Conservation (phyloP, 1,140 invertebrate species). For the Magallana angulata region DNA sequence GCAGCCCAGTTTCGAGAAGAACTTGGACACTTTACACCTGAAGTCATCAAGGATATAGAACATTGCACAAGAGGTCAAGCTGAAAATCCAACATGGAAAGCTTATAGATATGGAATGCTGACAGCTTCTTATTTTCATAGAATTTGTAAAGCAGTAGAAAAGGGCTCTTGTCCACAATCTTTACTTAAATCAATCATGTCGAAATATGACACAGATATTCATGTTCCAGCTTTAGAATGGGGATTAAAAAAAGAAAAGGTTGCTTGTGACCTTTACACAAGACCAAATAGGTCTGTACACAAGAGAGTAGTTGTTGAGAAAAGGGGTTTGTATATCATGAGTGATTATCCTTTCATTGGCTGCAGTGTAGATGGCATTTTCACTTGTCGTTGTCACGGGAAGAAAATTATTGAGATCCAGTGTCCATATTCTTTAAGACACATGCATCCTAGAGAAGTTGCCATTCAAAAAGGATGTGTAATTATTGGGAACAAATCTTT, state of each 20-base stretch:
- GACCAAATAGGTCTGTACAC: background rate
- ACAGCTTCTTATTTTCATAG: conserved; percentile 48
- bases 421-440: conserved; percentile 15
- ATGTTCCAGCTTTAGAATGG: conserved; percentile 29
- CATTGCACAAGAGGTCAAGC: conserved; percentile 32
- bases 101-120: conserved; percentile 20
- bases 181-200: conserved; percentile 20
- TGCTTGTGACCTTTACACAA: conserved; percentile 36
- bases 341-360: conserved; percentile 36
- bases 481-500: background rate
- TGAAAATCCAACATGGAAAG: conserved; percentile 35
- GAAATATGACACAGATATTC: conserved; percentile 1
- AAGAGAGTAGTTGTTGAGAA: background rate
- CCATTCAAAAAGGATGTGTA: conserved; percentile 36
- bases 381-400: conserved; percentile 37
- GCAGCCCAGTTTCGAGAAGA: conserved; percentile 13
- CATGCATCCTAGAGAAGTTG: conserved; percentile 43
- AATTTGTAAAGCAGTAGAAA: background rate
- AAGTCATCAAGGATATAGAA: conserved; percentile 29
- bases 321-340: conserved; percentile 37
- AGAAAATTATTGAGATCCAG: conserved; percentile 34
- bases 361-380: conserved; percentile 38
- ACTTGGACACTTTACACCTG: conserved; percentile 17
- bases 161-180: background rate
- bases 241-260: conserved; percentile 42